A percentile compares a stretch with the other conserved stretches of the same genome.
phyloP scores from a whole-genome alignment of 2,113 vertebrate species.

The Orientallactaga bullata region DNA sequence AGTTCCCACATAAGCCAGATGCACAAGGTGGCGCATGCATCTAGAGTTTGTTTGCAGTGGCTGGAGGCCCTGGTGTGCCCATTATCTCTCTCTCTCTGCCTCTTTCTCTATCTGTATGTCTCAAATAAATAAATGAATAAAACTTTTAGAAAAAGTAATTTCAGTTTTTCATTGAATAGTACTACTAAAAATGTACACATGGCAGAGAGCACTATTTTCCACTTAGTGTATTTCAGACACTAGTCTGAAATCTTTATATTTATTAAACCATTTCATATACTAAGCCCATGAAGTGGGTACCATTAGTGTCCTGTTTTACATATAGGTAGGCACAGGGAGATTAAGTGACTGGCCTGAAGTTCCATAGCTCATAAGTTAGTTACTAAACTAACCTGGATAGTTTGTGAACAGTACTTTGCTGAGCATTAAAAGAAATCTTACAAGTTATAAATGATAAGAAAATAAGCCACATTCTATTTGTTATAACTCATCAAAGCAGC shows the following conservation, averaged over 20 bases:
- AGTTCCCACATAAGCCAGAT: too few relatives aligned
- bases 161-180: conserved; percentile 20
- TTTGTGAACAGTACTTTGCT: neutral
- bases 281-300: neutral
- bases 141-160: neutral
- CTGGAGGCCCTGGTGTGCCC: too few relatives aligned
- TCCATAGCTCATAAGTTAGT: neutral
- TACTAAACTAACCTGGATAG: neutral
- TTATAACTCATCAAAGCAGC: neutral
- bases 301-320: neutral
- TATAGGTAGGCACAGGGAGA: neutral
- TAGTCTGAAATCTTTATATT: neutral
- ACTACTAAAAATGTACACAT: neutral
- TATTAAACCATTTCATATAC: neutral
- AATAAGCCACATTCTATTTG: neutral
- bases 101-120: too few relatives aligned
- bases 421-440: neutral
- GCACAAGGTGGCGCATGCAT: too few relatives aligned
- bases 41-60: too few relatives aligned
- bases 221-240: neutral
- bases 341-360: neutral
- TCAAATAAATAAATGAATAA: too few relatives aligned
- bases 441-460: neutral
- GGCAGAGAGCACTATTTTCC: neutral
- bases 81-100: too few relatives aligned